Conservation (phyloP, 2,888 invertebrate genomes). For the Miltochrista miniata region DNA sequence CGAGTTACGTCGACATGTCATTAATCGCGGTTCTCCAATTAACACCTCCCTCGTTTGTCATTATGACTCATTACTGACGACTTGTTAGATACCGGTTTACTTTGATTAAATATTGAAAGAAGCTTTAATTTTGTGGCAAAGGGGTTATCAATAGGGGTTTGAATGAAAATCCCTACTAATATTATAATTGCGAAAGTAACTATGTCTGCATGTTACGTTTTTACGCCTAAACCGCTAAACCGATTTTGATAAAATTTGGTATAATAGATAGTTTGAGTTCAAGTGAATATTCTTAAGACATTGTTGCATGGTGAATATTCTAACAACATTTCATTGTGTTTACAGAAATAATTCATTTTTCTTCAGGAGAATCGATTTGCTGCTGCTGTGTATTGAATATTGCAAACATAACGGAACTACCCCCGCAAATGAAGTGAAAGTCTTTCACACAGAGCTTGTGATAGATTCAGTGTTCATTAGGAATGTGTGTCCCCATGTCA, state of each 20-base stretch:
- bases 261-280: too few relatives aligned
- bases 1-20: constrained; percentile 57
- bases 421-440: constrained; percentile 35
- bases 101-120: neutral
- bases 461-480: constrained; percentile 60
- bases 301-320: too few relatives aligned
- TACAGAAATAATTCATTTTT: too few relatives aligned
- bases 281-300: too few relatives aligned
- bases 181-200: too few relatives aligned
- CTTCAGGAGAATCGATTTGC: too few relatives aligned
- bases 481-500: constrained; percentile 47
- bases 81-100: constrained; percentile 23
- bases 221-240: too few relatives aligned
- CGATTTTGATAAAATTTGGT: too few relatives aligned
- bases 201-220: too few relatives aligned
- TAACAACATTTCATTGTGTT: too few relatives aligned
- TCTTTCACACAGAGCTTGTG: constrained; percentile 40
- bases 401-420: constrained; percentile 23
- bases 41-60: constrained; percentile 43
- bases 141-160: too few relatives aligned
- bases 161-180: too few relatives aligned
- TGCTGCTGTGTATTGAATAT: constrained; percentile 21
- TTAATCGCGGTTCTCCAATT: constrained; percentile 73
- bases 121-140: neutral
- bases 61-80: constrained; percentile 28